Evolutionary conservation across 2,797 vertebrate genomes (phyloP).

Genomic region (Aeoliscus strigatus): DNA sequence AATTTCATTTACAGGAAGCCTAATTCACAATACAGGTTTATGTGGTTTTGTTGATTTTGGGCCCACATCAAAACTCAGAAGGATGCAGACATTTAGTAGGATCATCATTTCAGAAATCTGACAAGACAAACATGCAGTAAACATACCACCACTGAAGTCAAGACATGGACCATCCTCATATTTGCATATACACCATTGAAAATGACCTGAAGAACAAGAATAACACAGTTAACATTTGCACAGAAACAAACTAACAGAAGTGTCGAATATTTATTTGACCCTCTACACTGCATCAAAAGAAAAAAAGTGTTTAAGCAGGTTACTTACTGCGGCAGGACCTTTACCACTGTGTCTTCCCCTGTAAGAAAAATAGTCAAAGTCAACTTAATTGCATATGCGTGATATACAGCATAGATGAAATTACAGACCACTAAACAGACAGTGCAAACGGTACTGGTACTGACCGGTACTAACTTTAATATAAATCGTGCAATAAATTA

Average conservation of each 20-base stretch:
- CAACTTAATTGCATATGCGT: too few relatives aligned
- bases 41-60: background rate
- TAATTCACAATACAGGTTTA: conserved; percentile 16
- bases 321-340: conserved; percentile 89
- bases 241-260: too few relatives aligned
- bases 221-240: conserved; percentile 20
- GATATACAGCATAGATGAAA: too few relatives aligned
- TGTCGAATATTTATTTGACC: too few relatives aligned
- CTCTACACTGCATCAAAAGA: conserved; percentile 1
- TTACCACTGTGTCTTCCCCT: conserved; percentile 95
- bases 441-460: too few relatives aligned
- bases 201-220: conserved; percentile 82
- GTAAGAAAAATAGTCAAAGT: too few relatives aligned
- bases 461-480: too few relatives aligned
- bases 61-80: conserved; percentile 2
- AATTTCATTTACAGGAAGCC: conserved; percentile 40
- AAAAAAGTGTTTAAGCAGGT: background rate
- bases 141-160: conserved; percentile 99
- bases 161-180: conserved; percentile 98
- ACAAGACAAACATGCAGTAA: conserved; percentile 14
- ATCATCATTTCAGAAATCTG: conserved; percentile 4
- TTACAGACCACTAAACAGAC: too few relatives aligned
- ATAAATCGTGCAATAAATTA: too few relatives aligned
- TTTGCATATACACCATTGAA: conserved; percentile 99
- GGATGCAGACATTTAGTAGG: background rate